These are phyloP conservation scores for Sardinella longiceps DNA, from an alignment of 2,797 vertebrate species.

Conservation along the genomic window DNA sequence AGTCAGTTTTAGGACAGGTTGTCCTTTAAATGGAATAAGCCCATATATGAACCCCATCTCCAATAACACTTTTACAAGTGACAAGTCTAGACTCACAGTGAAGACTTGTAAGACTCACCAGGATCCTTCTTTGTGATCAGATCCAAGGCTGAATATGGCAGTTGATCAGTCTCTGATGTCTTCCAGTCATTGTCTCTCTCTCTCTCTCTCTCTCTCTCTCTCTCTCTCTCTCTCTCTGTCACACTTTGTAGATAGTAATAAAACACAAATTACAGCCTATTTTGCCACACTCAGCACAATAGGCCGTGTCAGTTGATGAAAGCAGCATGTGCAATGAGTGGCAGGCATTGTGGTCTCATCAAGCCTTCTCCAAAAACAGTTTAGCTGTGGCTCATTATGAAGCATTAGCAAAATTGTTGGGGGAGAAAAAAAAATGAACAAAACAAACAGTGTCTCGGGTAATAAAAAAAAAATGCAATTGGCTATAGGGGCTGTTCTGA, in stretches of 20 bases:
- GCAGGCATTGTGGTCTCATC: slow-evolving; percentile 20
- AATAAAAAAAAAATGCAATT: background rate
- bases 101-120: background rate
- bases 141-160: slow-evolving; percentile 8
- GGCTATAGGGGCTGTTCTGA: background rate
- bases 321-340: background rate
- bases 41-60: background rate
- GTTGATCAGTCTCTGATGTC: background rate
- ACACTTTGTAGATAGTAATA: background rate
- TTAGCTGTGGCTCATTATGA: slow-evolving; percentile 2
- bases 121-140: background rate
- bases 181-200: slow-evolving; percentile 4
- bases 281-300: slow-evolving; percentile 12
- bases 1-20: background rate
- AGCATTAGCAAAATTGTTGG: background rate
- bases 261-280: slow-evolving; percentile 18
- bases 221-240: background rate
- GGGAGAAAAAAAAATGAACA: background rate
- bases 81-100: background rate
- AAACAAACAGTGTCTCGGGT: background rate
- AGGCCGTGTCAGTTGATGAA: background rate
- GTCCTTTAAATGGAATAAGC: background rate
- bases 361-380: background rate
- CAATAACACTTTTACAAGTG: background rate
- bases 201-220: slow-evolving; percentile 1